Conservation (phyloP, 2,113 vertebrate genomes). For the Propithecus coquereli region DNA sequence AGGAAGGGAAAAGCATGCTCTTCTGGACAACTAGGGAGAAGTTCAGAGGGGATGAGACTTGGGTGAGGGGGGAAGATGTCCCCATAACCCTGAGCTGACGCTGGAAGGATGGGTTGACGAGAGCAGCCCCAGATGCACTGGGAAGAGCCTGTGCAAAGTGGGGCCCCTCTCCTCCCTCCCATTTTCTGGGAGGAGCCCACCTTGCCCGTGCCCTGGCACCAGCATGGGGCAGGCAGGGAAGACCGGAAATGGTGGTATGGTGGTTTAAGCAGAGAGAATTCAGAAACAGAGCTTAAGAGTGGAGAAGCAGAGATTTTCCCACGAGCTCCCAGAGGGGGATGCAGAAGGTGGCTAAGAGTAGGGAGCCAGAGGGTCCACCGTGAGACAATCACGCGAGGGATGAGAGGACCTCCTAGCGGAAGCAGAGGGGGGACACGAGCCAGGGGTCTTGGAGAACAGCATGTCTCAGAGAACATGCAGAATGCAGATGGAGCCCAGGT, state of each 20-base stretch:
- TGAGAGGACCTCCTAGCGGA: neutral
- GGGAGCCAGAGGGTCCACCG: neutral
- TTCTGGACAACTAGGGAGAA: neutral
- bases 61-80: neutral
- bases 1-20: neutral
- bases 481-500: neutral
- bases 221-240: neutral
- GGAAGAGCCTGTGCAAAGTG: neutral
- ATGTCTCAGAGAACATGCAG: neutral
- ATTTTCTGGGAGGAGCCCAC: neutral
- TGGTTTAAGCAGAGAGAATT: neutral
- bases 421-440: neutral
- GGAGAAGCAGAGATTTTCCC: neutral
- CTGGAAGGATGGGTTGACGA: neutral
- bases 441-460: neutral
- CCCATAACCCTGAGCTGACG: neutral
- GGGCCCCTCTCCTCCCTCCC: neutral
- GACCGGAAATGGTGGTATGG: neutral
- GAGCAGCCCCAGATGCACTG: neutral
- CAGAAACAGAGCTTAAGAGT: neutral
- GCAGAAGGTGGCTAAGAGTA: accelerated
- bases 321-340: accelerated
- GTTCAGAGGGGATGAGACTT: neutral
- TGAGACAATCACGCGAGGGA: accelerated
- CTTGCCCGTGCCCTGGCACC: neutral